These are phyloP conservation scores for Microplitis manilae DNA, from an alignment of 2,888 invertebrate species.

Conservation along the genomic window DNA sequence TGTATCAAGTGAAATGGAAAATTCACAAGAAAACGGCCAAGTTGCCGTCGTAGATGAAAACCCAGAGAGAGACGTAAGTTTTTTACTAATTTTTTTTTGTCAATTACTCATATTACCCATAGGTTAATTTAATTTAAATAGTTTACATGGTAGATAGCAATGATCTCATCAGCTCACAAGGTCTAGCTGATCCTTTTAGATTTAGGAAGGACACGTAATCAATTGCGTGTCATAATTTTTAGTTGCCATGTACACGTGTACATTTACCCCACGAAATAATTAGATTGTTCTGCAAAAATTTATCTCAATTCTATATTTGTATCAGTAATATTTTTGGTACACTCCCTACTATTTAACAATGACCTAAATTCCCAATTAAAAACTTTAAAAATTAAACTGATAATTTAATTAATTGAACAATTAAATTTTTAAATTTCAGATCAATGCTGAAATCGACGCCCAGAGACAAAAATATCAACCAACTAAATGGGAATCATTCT, in stretches of 20 bases:
- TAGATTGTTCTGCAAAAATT: neutral
- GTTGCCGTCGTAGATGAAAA: slow-evolving; percentile 53
- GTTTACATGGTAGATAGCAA: neutral
- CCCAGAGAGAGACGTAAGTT: slow-evolving; percentile 60
- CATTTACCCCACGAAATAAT: neutral
- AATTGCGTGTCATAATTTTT: neutral
- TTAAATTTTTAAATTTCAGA: slow-evolving; percentile 50
- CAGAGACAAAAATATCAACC: slow-evolving; percentile 58
- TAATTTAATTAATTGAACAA: slow-evolving; percentile 6
- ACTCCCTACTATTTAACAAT: slow-evolving; percentile 15
- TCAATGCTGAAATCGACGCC: slow-evolving; percentile 59
- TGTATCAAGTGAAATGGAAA: slow-evolving; percentile 55
- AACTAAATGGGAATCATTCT: slow-evolving; percentile 80
- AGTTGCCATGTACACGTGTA: neutral
- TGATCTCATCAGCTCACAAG: neutral
- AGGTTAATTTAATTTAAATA: neutral
- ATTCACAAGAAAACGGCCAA: slow-evolving; percentile 57
- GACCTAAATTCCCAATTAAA: slow-evolving; percentile 11
- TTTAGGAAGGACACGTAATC: neutral
- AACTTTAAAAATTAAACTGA: neutral
- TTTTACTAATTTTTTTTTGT: neutral
- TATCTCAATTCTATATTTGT: slow-evolving; percentile 2
- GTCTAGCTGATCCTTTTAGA: neutral
- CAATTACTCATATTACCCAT: neutral
- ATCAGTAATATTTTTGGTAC: slow-evolving; percentile 21